Conservation (phyloP, 2,113 vertebrate genomes). For the Thymallus thymallus region DNA sequence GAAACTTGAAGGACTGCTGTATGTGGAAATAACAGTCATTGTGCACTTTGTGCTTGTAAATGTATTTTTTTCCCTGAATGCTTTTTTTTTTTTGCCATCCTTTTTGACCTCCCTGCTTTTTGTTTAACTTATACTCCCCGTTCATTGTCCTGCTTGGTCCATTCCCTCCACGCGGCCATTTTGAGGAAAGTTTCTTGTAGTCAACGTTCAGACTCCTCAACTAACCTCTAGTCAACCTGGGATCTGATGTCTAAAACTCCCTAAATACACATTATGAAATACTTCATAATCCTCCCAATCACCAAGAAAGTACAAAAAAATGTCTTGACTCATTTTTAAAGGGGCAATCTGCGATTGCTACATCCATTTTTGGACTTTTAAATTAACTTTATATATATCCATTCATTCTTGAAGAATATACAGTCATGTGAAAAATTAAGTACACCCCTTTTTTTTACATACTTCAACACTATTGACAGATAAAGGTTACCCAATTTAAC, state of each 20-base stretch:
- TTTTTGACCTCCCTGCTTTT: constrained; percentile 37
- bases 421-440: too few relatives aligned
- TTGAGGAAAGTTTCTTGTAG: constrained; percentile 72
- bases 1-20: constrained; percentile 99
- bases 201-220: constrained; percentile 66
- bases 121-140: constrained; percentile 62
- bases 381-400: too few relatives aligned
- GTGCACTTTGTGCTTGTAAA: constrained; percentile 92
- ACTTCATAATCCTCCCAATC: background rate
- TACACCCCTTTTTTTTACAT: too few relatives aligned
- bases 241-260: constrained; percentile 25
- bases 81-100: constrained; percentile 63
- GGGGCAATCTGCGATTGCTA: too few relatives aligned
- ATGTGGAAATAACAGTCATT: constrained; percentile 92
- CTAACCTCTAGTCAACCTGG: background rate
- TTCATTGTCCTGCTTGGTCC: constrained; percentile 66
- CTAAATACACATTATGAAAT: background rate
- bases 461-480: too few relatives aligned
- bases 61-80: constrained; percentile 82
- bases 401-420: too few relatives aligned
- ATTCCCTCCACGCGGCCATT: constrained; percentile 56
- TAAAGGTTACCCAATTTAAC: too few relatives aligned
- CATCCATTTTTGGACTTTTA: too few relatives aligned
- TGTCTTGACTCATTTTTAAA: too few relatives aligned
- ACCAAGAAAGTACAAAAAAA: too few relatives aligned